Conservation (phyloP, 2,113 vertebrate species). For the Seriola dumerili region DNA sequence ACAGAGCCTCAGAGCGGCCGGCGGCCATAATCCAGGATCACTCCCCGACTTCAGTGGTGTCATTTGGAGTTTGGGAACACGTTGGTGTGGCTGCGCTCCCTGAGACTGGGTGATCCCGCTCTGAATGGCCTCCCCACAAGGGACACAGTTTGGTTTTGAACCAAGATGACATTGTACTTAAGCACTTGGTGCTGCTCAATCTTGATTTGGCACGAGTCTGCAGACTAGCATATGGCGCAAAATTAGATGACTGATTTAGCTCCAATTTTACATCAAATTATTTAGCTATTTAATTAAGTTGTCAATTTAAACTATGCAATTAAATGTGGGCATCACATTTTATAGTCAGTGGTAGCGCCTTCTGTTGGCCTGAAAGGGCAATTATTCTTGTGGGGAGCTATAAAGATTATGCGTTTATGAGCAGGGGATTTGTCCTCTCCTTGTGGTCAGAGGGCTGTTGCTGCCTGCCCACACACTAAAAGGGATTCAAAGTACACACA, state of each 20-base stretch:
- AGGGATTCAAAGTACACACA: constrained; percentile 36
- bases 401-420: constrained; percentile 74
- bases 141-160: neutral
- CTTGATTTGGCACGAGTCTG: constrained; percentile 25
- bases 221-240: constrained; percentile 40
- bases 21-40: constrained; percentile 57
- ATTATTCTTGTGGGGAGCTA: constrained; percentile 56
- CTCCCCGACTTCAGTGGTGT: constrained; percentile 40
- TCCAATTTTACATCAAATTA: constrained; percentile 33
- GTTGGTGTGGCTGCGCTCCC: neutral
- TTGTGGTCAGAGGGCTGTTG: constrained; percentile 59
- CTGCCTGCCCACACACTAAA: constrained; percentile 51
- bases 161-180: neutral
- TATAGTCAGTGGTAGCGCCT: constrained; percentile 33
- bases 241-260: constrained; percentile 31
- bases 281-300: constrained; percentile 41
- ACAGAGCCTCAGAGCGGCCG: constrained; percentile 45
- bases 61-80: constrained; percentile 30
- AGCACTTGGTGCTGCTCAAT: neutral
- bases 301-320: constrained; percentile 39
- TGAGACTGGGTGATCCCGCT: neutral
- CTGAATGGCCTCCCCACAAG: neutral
- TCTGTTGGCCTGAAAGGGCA: constrained; percentile 55
- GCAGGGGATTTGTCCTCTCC: constrained; percentile 69
- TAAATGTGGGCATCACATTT: constrained; percentile 37